These are phyloP conservation scores for Spodoptera picta DNA, from an alignment of 2,888 invertebrate genomes.

Conservation along the genomic window DNA sequence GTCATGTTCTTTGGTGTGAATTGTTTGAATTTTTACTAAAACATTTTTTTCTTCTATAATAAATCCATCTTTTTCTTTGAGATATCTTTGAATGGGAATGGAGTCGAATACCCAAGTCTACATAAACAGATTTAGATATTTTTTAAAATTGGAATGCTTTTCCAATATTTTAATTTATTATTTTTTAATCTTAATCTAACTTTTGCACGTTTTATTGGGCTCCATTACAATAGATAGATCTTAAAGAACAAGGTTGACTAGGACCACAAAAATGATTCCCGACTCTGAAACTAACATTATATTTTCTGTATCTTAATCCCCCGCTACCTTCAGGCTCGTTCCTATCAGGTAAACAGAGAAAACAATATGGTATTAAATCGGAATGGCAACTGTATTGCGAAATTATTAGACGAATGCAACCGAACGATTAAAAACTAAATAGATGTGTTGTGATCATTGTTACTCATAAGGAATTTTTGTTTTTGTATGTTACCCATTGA, in stretches of 20 bases:
- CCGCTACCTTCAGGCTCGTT: constrained; percentile 94
- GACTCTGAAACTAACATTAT: constrained; percentile 87
- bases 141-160: constrained; percentile 36
- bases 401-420: constrained; percentile 86
- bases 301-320: constrained; percentile 89
- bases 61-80: constrained; percentile 57
- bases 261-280: constrained; percentile 62
- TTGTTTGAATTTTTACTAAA: constrained; percentile 50
- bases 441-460: constrained; percentile 83
- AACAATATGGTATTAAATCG: constrained; percentile 82
- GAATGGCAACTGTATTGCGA: constrained; percentile 87
- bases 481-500: constrained; percentile 72
- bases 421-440: constrained; percentile 67
- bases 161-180: constrained; percentile 19
- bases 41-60: constrained; percentile 37
- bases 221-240: constrained; percentile 57
- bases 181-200: constrained; percentile 28
- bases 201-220: constrained; percentile 45
- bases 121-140: constrained; percentile 20
- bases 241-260: constrained; percentile 58
- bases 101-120: constrained; percentile 51
- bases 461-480: constrained; percentile 67
- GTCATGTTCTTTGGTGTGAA: constrained; percentile 61
- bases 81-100: constrained; percentile 59
- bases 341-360: constrained; percentile 94